phyloP scores from a whole-genome alignment of 2,797 vertebrate species.

The Coreius guichenoti region DNA sequence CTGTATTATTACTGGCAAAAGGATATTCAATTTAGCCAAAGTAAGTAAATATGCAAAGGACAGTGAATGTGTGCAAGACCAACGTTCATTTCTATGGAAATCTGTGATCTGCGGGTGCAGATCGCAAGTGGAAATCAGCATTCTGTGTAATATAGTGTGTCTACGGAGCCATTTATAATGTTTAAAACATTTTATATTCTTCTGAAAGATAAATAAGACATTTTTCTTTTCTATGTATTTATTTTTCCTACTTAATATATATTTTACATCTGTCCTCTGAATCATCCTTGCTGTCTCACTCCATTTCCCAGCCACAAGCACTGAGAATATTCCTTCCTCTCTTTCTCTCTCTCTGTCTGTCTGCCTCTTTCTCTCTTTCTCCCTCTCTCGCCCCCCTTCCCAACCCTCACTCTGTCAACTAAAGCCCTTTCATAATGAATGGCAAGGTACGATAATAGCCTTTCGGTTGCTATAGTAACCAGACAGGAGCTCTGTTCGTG shows the following conservation, averaged over 20 bases:
- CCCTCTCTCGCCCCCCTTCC: slow-evolving; percentile 56
- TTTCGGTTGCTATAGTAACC: slow-evolving; percentile 93
- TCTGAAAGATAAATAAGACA: not conserved
- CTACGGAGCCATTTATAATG: not conserved
- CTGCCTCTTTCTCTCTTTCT: slow-evolving; percentile 22
- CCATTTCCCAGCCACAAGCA: slow-evolving; percentile 15
- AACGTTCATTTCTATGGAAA: not conserved
- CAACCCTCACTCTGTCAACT: slow-evolving; percentile 82
- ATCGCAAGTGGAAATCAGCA: not conserved
- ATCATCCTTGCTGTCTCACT: slow-evolving; percentile 20
- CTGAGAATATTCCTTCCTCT: slow-evolving; percentile 5
- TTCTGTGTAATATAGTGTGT: not conserved
- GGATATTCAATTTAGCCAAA: not conserved
- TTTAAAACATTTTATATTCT: not conserved
- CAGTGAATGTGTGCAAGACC: not conserved
- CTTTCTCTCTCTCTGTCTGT: not conserved
- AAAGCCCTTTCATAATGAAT: slow-evolving; percentile 98
- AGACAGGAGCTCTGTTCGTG: slow-evolving; percentile 92
- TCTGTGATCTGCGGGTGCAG: not conserved
- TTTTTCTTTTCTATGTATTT: not conserved
- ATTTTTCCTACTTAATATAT: not conserved
- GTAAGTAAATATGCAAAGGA: not conserved
- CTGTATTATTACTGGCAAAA: not conserved
- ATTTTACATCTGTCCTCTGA: not conserved
- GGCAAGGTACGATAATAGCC: slow-evolving; percentile 98